Evolutionary conservation across 1,140 invertebrate genomes (phyloP).

Genomic region (Pogonus chalceus): DNA sequence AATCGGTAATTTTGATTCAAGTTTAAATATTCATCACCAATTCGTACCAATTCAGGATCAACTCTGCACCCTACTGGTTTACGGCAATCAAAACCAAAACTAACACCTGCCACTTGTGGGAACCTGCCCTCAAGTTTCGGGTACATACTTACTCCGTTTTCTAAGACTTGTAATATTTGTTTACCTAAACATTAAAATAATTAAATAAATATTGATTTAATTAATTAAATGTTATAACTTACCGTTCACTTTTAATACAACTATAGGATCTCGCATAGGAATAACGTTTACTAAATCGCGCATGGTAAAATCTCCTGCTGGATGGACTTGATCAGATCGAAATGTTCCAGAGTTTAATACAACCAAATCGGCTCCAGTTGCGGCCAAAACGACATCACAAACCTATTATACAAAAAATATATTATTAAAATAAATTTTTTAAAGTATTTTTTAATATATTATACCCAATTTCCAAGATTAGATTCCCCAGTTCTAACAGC

Average conservation of each 20-base stretch:
- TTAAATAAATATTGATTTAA: conserved; percentile 15
- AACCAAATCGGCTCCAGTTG: conserved; percentile 73
- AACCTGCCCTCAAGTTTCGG: conserved; percentile 74
- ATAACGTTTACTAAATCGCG: conserved; percentile 73
- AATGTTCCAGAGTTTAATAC: conserved; percentile 83
- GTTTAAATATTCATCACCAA: conserved; percentile 75
- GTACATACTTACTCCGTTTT: conserved; percentile 65
- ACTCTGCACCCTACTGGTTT: conserved; percentile 59
- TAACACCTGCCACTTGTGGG: conserved; percentile 70
- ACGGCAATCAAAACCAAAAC: conserved; percentile 74
- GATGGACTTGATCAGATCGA: conserved; percentile 66
- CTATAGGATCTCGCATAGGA: conserved; percentile 72
- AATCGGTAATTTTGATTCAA: conserved; percentile 62
- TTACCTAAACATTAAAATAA: conserved; percentile 43
- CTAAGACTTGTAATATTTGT: conserved; percentile 60
- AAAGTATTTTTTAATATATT: no score
- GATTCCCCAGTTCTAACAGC: conserved; percentile 70
- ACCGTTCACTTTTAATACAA: conserved; percentile 56
- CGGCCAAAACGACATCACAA: conserved; percentile 74
- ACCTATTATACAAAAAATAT: conserved; percentile 31
- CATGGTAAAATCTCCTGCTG: conserved; percentile 70
- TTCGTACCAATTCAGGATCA: conserved; percentile 58
- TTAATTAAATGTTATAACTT: conserved; percentile 11
- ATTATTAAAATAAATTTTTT: conserved; percentile 9
- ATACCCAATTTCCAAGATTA: conserved; percentile 79